Base-by-base conservation (phyloP, 2,888 invertebrate species). In the Thera obeliscata region DNA sequence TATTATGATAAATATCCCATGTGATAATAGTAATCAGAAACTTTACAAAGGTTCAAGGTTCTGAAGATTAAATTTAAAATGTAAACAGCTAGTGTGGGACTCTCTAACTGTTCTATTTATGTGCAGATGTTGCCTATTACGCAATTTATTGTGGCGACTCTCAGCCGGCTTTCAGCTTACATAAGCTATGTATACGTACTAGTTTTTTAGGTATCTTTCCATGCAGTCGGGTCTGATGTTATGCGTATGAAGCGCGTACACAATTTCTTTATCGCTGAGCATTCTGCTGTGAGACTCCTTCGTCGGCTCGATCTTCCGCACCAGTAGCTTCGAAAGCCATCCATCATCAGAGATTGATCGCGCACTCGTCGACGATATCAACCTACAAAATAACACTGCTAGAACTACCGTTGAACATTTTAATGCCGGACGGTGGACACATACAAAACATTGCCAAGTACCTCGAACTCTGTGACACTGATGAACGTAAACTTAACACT, bases 201-300 rank as follows among this genome's bases (percentile, higher is more conserved):
- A 98, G 91, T 98, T 98, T 78, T 95, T 95, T 77, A 99, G 94
- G 90, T 99, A 99, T 87, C 96, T 95, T 76, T 96, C 96, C 91
- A 96, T 96, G 57, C 96, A 96, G 90, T 98, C 98, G 50, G 99
- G 97, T 81, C 97, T 96, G 76, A 98, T 97, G 88, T 98, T 98
- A 89, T 99, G 98, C 72, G 98, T 99, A 87, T 98, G 98, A 69
- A 99, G 94, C 73, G 99, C 98, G 91, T 98, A 99, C 80, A 99
- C 97, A 67, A 97, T 95, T 91, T 99, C 99, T 90, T 99, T 99
- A 90, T 98, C 98, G 81, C 99, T 98, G 58, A 99, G 95, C 96
- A 99, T 97, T 74, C 98, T 96, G 82, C 99, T 99, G 90, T 99
- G 99, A 2, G 99, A 97, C 87, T 98, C 98, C 88, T 98, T 98